A percentile compares a stretch with the other conserved stretches of the same genome.
Conservation (phyloP, 30 jellyfish, hydroid and myxozoan genomes). For the Pseudorhiza aurosa region DNA sequence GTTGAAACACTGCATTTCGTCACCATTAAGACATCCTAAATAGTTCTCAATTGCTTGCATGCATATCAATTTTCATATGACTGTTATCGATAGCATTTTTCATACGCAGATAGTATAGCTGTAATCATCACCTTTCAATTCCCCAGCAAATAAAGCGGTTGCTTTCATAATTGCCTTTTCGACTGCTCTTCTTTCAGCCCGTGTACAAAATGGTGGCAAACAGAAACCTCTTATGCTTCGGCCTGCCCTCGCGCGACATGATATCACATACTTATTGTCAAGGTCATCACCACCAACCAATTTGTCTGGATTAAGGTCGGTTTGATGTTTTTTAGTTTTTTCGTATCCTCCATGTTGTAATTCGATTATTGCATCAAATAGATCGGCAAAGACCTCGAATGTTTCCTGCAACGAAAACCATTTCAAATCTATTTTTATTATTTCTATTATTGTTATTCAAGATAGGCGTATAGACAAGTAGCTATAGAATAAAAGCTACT, state of each 20-base stretch:
- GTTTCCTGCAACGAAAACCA: conserved; percentile 3
- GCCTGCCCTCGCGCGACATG: conserved; percentile 73
- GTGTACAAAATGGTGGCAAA: conserved; percentile 63
- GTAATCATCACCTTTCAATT: conserved; percentile 13
- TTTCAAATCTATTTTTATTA: too few species aligned
- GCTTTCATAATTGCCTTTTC: conserved; percentile 46
- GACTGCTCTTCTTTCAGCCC: conserved; percentile 77
- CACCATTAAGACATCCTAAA: too few species aligned
- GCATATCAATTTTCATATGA: too few species aligned
- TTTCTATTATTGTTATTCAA: too few species aligned
- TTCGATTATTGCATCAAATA: conserved; percentile 57
- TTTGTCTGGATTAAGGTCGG: conserved; percentile 49
- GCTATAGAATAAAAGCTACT: too few species aligned
- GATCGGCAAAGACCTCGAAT: conserved; percentile 44
- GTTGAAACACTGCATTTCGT: not conserved
- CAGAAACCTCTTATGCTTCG: conserved; percentile 53
- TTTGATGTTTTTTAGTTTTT: conserved; percentile 26
- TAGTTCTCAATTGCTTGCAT: too few species aligned
- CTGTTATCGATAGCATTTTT: too few species aligned
- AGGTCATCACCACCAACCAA: conserved; percentile 68
- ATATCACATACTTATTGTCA: conserved; percentile 48
- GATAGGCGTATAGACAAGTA: too few species aligned
- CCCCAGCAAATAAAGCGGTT: conserved; percentile 12
- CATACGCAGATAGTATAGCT: too few species aligned
- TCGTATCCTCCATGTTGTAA: conserved; percentile 60